Conservation (phyloP, 2,113 vertebrate species). For the Lanius collurio region DNA sequence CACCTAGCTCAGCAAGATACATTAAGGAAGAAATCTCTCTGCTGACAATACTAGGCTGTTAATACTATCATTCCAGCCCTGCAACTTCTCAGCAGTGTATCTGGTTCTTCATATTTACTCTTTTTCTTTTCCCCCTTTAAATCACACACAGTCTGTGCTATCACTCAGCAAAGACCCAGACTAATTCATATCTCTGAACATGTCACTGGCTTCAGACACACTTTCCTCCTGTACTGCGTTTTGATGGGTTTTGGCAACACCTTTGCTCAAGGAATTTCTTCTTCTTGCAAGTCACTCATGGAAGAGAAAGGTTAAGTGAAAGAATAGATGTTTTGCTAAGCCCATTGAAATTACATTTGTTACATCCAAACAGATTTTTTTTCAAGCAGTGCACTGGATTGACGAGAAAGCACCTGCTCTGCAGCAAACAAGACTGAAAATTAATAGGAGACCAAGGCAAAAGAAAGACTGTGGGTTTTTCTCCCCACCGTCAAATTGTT, state of each 20-base stretch:
- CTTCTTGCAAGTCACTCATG: constrained; percentile 6
- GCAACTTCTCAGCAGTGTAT: neutral
- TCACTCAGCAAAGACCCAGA: neutral
- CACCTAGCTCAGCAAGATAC: neutral
- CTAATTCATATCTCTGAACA: neutral
- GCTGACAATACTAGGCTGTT: neutral
- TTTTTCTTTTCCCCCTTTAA: neutral
- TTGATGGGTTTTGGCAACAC: neutral
- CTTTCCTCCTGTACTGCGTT: neutral
- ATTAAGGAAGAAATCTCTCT: neutral
- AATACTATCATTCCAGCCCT: neutral
- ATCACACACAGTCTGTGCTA: neutral
- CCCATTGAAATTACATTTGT: constrained; percentile 70
- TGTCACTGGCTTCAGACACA: neutral
- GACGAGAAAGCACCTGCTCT: constrained; percentile 65
- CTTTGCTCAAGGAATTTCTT: constrained; percentile 50
- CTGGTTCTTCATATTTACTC: neutral
- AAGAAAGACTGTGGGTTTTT: constrained; percentile 69
- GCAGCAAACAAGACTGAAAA: constrained; percentile 65
- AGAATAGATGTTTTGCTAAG: constrained; percentile 53
- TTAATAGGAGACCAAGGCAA: constrained; percentile 66
- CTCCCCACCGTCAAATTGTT: constrained; percentile 66
- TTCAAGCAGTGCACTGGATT: constrained; percentile 57
- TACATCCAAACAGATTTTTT: constrained; percentile 66
- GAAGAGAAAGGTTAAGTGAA: constrained; percentile 23